phyloP scores from a whole-genome alignment of 2,113 vertebrate species.

The Daubentonia madagascariensis region DNA sequence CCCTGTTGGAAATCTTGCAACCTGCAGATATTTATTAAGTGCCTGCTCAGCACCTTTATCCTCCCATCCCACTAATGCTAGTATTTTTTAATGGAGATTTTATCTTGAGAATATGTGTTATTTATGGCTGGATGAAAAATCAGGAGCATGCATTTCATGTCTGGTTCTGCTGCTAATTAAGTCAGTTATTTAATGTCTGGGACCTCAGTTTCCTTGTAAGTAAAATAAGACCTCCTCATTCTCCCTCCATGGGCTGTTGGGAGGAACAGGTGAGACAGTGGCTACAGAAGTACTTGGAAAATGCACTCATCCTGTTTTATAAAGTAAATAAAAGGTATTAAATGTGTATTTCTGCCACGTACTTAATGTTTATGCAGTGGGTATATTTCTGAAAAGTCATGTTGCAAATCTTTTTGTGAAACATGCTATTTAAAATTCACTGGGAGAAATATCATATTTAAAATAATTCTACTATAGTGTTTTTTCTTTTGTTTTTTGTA shows the following conservation, averaged over 20 bases:
- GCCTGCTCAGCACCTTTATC: neutral
- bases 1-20: neutral
- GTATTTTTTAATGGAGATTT: neutral
- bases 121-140: conserved; percentile 45
- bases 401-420: conserved; percentile 38
- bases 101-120: conserved; percentile 29
- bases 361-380: neutral
- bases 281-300: neutral
- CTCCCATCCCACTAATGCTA: neutral
- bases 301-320: conserved; percentile 35
- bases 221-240: neutral
- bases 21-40: conserved; percentile 33
- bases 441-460: conserved; percentile 37
- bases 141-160: neutral
- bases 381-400: conserved; percentile 51
- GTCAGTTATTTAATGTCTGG: neutral
- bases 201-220: neutral
- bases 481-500: neutral
- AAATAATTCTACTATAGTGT: neutral
- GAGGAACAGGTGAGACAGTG: neutral
- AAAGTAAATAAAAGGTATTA: conserved; percentile 11
- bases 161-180: conserved; percentile 46
- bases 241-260: neutral
- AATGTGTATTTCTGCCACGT: neutral
- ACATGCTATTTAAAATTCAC: conserved; percentile 32